These are phyloP conservation scores for Brachionus manjavacas DNA, from an alignment of 1,140 invertebrate genomes.

Conservation along the genomic window DNA sequence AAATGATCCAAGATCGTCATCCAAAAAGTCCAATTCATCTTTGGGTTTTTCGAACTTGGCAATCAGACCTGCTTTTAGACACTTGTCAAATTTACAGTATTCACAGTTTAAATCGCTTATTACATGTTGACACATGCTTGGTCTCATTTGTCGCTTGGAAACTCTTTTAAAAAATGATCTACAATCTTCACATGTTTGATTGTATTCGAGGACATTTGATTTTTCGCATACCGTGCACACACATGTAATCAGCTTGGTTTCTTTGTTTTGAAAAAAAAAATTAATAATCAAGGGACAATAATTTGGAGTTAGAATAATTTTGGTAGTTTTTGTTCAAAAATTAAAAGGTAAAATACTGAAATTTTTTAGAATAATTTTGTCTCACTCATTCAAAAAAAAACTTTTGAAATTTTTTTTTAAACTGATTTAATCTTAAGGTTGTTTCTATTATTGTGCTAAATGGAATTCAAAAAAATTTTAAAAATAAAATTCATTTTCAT, in stretches of 20 bases:
- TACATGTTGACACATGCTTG: neutral
- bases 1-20: neutral
- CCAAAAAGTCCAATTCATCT: neutral
- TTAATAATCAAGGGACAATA: no score
- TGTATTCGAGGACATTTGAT: neutral
- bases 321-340: neutral
- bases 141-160: neutral
- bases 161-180: neutral
- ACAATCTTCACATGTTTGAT: neutral
- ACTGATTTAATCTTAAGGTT: no score
- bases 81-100: conserved; percentile 25
- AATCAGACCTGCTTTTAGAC: neutral
- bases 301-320: neutral
- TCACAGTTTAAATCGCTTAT: neutral
- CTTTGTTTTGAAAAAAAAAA: no score
- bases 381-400: no score
- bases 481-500: no score
- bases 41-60: neutral
- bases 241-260: neutral
- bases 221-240: neutral
- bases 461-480: no score
- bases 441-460: no score
- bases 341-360: neutral
- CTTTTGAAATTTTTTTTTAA: no score
- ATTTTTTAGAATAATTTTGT: no score